Evolutionary conservation across 2,797 vertebrate species (phyloP), one percentile per base, ranked within the genome.

Genomic region (Cottoperca gobio): DNA sequence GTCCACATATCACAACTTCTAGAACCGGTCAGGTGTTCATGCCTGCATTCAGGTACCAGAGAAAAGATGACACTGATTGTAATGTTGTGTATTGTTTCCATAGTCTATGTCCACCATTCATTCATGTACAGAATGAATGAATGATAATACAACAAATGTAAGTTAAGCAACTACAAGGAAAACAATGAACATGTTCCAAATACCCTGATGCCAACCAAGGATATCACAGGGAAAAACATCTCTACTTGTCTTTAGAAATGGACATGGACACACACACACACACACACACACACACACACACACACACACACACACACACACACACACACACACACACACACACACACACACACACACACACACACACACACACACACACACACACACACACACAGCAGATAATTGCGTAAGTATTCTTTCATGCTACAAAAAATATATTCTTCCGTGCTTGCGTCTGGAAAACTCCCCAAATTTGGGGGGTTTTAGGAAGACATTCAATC

Each of bases 371-470:
- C 26, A 26, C 26, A 26, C 26, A 26, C 26, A 26, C 5, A 26
- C 26, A 26, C 26, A 26, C 26, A 26, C 26, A 26, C 26, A 26
- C 26, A 4, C 1, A 4, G n/a, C n/a, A n/a, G n/a, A n/a, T n/a
- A 70, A 60, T 43, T n/a, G 53, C 54, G 5, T 68, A 77, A 37
- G 72, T 71, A 55, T 50, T 75, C 49, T 48, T 42, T 60, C 53
- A 50, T 9, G 13, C 48, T 24, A 24, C 1, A 1, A 52, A 40
- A 71, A 72, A 31, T n/a, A 19, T 0, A 64, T 68, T 58, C 16
- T 21, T 49, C 58, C 8, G 9, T 13, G 13, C 35, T 35, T 35
- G 21, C 54, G 53, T 74, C 75, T 76, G 75, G 40, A 74, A 72
- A 55, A 17, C 54, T 65, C 53, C 19, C 46, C 28, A 49, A 39